These are phyloP conservation scores for Stenchaetothrips biformis DNA, from an alignment of 2,888 invertebrate genomes.

Conservation along the genomic window DNA sequence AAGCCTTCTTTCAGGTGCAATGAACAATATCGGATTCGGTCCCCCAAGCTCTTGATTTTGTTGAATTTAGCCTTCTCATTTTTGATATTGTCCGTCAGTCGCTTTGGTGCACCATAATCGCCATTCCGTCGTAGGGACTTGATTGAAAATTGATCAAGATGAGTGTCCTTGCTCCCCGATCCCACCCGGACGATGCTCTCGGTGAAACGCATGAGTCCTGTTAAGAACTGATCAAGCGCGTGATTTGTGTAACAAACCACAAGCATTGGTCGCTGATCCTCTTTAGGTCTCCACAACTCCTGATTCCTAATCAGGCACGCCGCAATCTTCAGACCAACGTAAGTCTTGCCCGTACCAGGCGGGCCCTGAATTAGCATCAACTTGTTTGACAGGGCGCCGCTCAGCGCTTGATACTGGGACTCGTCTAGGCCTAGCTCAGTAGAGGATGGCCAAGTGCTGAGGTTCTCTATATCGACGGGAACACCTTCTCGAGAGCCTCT, in stretches of 20 bases:
- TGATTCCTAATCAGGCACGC: constrained; percentile 59
- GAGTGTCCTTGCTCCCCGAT: background rate
- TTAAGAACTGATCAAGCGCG: constrained; percentile 79
- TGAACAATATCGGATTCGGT: too few species aligned
- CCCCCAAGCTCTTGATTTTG: too few species aligned
- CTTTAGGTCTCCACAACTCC: constrained; percentile 46
- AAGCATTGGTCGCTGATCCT: constrained; percentile 56
- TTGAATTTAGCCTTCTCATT: too few species aligned
- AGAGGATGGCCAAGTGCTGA: constrained; percentile 44
- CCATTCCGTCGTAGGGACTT: background rate
- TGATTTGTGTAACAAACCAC: constrained; percentile 82
- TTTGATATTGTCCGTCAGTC: too few species aligned
- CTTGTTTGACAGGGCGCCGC: constrained; percentile 63
- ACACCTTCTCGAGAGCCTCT: background rate
- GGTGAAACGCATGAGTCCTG: constrained; percentile 59
- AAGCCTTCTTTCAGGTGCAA: too few species aligned
- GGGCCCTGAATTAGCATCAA: constrained; percentile 80
- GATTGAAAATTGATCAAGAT: background rate
- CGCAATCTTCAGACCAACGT: constrained; percentile 69
- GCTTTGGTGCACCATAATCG: too few species aligned
- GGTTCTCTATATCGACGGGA: too few species aligned
- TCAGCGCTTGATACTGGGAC: constrained; percentile 63
- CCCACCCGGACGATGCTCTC: constrained; percentile 63
- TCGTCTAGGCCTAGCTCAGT: constrained; percentile 55
- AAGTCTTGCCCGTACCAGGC: constrained; percentile 84